These are phyloP conservation scores for Therioaphis trifolii DNA, from an alignment of 2,888 invertebrate genomes.

Conservation along the genomic window DNA sequence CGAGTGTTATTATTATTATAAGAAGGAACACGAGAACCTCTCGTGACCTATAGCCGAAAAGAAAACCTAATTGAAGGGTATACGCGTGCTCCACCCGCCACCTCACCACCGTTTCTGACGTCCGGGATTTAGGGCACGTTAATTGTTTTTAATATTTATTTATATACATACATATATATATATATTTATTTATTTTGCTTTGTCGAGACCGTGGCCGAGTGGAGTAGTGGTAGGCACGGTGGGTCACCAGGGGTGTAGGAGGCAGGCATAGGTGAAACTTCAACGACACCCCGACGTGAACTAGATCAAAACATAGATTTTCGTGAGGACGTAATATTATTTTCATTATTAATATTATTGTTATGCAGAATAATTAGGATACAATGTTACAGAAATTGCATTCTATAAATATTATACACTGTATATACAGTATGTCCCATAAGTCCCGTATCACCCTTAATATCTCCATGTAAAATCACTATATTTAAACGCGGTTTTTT, in stretches of 20 bases:
- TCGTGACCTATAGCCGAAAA: constrained; percentile 35
- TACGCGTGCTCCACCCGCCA: neutral
- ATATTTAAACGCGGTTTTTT: too few species aligned
- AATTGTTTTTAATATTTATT: constrained; percentile 51
- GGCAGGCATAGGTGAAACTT: constrained; percentile 9
- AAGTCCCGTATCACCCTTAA: too few species aligned
- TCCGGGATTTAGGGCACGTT: constrained; percentile 5
- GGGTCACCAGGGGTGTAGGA: neutral
- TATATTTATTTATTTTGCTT: too few species aligned
- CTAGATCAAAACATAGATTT: constrained; percentile 35
- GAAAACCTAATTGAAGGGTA: constrained; percentile 27
- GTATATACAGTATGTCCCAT: too few species aligned
- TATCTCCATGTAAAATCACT: too few species aligned
- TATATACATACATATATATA: too few species aligned
- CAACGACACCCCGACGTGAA: neutral
- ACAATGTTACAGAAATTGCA: too few species aligned
- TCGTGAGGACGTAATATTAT: neutral
- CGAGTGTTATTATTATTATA: neutral
- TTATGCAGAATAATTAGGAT: too few species aligned
- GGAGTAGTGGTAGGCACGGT: neutral
- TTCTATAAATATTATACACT: too few species aligned
- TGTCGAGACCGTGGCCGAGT: neutral
- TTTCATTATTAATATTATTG: neutral
- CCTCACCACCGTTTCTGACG: neutral
- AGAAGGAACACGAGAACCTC: neutral